Evolutionary conservation across 2,888 invertebrate species (phyloP).

Genomic region (Drosophila rubida): DNA sequence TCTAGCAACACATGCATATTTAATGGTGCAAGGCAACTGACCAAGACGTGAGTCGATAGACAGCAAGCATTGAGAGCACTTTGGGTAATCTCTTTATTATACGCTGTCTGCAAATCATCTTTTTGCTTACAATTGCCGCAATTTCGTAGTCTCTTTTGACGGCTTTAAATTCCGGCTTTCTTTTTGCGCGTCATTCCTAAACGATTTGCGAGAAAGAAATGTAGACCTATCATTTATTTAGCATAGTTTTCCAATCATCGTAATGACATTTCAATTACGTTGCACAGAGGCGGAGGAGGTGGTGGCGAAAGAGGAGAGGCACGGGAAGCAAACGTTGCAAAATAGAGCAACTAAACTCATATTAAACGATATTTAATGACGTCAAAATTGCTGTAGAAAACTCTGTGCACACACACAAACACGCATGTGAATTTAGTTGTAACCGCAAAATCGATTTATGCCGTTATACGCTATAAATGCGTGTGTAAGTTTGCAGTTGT

Average conservation of each 20-base stretch:
- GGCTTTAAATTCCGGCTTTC: not conserved
- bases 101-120: constrained; percentile 13
- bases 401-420: not conserved
- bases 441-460: constrained; percentile 43
- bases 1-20: constrained; percentile 23
- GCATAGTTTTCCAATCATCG: constrained; percentile 1
- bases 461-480: constrained; percentile 29
- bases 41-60: constrained; percentile 23
- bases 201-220: not conserved
- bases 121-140: not conserved
- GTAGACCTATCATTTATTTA: not conserved
- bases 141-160: constrained; percentile 3
- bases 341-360: not conserved
- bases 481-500: constrained; percentile 16
- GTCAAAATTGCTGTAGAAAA: constrained; percentile 9
- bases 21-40: constrained; percentile 33
- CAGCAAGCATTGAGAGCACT: not conserved
- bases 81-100: constrained; percentile 22
- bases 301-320: too few relatives aligned
- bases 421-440: not conserved
- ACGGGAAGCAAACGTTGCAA: not conserved
- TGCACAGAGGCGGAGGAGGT: not conserved
- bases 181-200: constrained; percentile 5
- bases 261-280: constrained; percentile 1
- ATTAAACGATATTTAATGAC: constrained; percentile 1